Conservation (phyloP, 1,140 invertebrate genomes). For the Heliconius himera region DNA sequence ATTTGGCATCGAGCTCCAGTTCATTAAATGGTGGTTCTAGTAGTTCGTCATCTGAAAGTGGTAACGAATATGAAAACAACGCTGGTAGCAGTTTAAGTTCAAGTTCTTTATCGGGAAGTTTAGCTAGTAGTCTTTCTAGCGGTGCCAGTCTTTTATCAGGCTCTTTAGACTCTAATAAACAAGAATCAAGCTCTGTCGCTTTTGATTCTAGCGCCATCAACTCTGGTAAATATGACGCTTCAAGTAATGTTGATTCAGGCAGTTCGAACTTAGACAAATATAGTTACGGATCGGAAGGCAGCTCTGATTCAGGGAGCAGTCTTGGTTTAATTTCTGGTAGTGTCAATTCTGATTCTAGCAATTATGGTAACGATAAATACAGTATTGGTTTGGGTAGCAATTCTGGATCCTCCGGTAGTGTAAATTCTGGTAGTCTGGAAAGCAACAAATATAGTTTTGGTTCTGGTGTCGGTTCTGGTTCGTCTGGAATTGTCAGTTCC, state of each 20-base stretch:
- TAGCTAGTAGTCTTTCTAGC: slow-evolving; percentile 8
- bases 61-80: background rate
- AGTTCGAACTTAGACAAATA: background rate
- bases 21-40: background rate
- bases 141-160: slow-evolving; percentile 7
- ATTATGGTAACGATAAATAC: too few relatives aligned
- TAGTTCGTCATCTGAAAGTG: background rate
- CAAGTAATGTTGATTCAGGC: slow-evolving; percentile 3
- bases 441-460: slow-evolving; percentile 1
- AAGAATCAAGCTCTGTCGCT: background rate
- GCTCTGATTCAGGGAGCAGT: background rate
- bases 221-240: background rate
- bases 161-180: background rate
- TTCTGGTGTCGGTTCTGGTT: background rate
- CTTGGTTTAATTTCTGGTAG: slow-evolving; percentile 10
- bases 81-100: background rate
- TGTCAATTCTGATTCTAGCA: too few relatives aligned
- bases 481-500: slow-evolving; percentile 1
- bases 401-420: too few relatives aligned
- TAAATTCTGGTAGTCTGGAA: background rate
- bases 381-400: too few relatives aligned
- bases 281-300: background rate
- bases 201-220: background rate
- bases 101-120: background rate
- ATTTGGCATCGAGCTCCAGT: background rate